These are phyloP conservation scores for Nannospalax galili DNA, from an alignment of 2,113 vertebrate genomes.

Conservation along the genomic window DNA sequence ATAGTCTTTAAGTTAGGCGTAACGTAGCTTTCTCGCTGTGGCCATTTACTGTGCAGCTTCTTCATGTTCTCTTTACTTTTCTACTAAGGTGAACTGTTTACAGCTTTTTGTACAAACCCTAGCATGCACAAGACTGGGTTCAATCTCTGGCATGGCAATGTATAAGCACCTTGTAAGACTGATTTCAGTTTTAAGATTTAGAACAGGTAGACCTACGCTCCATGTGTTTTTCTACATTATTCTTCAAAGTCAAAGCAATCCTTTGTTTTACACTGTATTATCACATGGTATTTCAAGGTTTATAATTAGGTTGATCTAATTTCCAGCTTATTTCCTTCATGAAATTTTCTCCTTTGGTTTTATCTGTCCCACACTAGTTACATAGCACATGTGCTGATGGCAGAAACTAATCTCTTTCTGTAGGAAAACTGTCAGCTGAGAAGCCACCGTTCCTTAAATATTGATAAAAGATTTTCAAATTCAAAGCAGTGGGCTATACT, in stretches of 20 bases:
- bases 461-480: neutral
- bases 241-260: neutral
- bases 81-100: neutral
- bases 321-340: neutral
- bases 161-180: neutral
- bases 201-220: neutral
- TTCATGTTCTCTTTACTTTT: neutral
- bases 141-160: too few relatives aligned
- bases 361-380: neutral
- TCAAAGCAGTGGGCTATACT: neutral
- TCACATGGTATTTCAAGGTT: neutral
- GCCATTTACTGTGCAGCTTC: neutral
- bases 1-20: neutral
- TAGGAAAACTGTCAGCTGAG: neutral
- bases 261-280: neutral
- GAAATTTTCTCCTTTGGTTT: neutral
- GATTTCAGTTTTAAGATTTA: conserved; percentile 16
- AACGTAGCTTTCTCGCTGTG: neutral
- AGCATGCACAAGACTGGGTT: too few relatives aligned
- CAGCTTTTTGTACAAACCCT: neutral
- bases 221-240: neutral
- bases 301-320: neutral
- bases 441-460: neutral
- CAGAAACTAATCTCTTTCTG: neutral
- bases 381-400: neutral